Conservation (phyloP, 1,140 invertebrate genomes). For the Battus philenor region DNA sequence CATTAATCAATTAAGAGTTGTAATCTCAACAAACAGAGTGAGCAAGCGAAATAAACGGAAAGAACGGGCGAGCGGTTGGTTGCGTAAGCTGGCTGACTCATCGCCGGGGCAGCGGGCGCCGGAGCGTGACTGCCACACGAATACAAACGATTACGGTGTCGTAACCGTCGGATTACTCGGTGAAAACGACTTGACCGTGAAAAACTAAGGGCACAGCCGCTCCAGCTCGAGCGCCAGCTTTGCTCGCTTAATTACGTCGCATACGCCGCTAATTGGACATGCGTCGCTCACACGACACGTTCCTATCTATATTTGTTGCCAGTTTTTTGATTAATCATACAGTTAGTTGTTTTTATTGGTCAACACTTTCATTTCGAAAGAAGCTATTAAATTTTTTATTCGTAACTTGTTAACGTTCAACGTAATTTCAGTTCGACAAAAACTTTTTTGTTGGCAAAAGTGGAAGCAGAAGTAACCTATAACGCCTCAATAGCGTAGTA, state of each 20-base stretch:
- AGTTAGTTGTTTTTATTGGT: too few relatives aligned
- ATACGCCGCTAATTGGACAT: slow-evolving; percentile 3
- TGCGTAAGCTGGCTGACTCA: slow-evolving; percentile 61
- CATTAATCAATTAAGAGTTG: too few relatives aligned
- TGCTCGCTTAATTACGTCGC: slow-evolving; percentile 6
- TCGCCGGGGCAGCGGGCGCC: slow-evolving; percentile 25
- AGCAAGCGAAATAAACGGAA: slow-evolving; percentile 50
- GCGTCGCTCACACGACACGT: background rate
- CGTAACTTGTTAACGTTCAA: too few relatives aligned
- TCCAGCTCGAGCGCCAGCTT: slow-evolving; percentile 11
- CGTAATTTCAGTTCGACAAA: too few relatives aligned
- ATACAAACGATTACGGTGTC: slow-evolving; percentile 40
- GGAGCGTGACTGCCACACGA: slow-evolving; percentile 50
- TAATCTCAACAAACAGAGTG: slow-evolving; percentile 49
- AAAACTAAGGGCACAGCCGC: slow-evolving; percentile 38
- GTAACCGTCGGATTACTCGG: slow-evolving; percentile 33
- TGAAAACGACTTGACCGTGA: slow-evolving; percentile 53
- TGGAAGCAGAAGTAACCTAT: slow-evolving; percentile 1
- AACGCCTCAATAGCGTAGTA: slow-evolving; percentile 1
- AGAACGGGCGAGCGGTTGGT: slow-evolving; percentile 36
- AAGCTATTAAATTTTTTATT: too few relatives aligned
- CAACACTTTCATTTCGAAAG: too few relatives aligned
- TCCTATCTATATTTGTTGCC: too few relatives aligned
- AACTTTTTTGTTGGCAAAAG: too few relatives aligned
- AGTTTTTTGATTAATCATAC: background rate